Conservation (phyloP, 2,888 invertebrate genomes). For the Eumacrocentrus americanus region DNA sequence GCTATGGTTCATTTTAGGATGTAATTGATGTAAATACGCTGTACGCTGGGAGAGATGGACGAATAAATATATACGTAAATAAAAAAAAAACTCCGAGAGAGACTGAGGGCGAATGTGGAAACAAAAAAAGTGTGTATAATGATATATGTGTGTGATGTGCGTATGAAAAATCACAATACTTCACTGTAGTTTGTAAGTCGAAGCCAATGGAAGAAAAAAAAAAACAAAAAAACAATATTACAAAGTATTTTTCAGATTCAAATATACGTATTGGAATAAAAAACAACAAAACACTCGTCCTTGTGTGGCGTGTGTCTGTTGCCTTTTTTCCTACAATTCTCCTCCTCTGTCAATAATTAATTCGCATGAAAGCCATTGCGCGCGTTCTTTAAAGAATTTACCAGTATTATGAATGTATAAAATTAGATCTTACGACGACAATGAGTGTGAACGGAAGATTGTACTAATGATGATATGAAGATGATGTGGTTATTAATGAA, state of each 20-base stretch:
- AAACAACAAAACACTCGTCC: not conserved
- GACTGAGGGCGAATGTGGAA: conserved; percentile 7
- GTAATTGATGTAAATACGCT: conserved; percentile 27
- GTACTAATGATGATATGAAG: conserved; percentile 23
- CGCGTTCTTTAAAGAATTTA: conserved; percentile 47
- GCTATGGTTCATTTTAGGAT: conserved; percentile 36
- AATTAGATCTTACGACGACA: conserved; percentile 30
- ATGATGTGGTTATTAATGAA: conserved; percentile 22
- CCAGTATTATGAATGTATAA: conserved; percentile 62
- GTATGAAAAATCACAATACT: conserved; percentile 11
- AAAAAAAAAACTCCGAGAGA: conserved; percentile 5
- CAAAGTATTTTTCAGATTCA: conserved; percentile 52
- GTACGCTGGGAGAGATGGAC: conserved; percentile 25
- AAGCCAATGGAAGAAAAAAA: conserved; percentile 43
- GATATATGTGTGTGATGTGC: not conserved
- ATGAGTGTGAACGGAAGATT: conserved; percentile 24
- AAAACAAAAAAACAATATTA: conserved; percentile 37
- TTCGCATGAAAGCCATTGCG: not conserved
- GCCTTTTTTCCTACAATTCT: too few species aligned
- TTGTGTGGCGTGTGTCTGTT: too few species aligned
- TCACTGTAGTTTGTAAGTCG: conserved; percentile 35
- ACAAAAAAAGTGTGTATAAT: not conserved
- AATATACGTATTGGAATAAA: conserved; percentile 42
- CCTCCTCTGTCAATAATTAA: conserved; percentile 1
- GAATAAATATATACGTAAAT: conserved; percentile 14